Evolutionary conservation across 2,113 vertebrate species (phyloP).

Genomic region (Trochalopteron elliotii): DNA sequence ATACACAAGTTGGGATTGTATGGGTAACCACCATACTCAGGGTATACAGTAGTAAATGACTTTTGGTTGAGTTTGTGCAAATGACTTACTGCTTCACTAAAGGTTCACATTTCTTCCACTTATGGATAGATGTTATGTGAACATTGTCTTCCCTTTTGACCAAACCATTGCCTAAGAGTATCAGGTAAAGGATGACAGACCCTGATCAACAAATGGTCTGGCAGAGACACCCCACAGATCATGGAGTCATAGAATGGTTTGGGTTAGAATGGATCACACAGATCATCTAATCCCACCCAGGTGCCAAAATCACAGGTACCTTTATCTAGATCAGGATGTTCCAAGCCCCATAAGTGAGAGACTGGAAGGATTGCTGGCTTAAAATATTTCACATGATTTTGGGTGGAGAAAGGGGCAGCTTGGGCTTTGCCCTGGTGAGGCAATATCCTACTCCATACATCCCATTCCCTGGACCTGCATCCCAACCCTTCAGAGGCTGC

Average conservation of each 20-base stretch:
- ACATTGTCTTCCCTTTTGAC: neutral
- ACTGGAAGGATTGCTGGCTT: neutral
- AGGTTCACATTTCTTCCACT: neutral
- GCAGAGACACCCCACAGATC: neutral
- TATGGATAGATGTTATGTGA: neutral
- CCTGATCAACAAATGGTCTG: neutral
- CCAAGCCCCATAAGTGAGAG: neutral
- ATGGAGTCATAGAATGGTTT: neutral
- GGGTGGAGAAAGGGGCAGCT: neutral
- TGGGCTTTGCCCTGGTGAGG: neutral
- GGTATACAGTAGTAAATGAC: accelerated
- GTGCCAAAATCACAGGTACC: neutral
- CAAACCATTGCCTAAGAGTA: neutral
- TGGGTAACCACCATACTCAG: neutral
- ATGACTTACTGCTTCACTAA: neutral
- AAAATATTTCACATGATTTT: neutral
- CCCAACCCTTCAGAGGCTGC: neutral
- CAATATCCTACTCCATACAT: neutral
- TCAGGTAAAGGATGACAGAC: neutral
- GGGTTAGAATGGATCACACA: neutral
- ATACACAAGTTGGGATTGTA: neutral
- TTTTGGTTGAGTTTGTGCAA: neutral
- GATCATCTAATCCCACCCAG: neutral
- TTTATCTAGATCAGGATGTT: neutral
- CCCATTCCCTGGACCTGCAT: neutral